These are phyloP conservation scores for Trichonephila clavata DNA, from an alignment of 1,140 invertebrate genomes.

Conservation along the genomic window DNA sequence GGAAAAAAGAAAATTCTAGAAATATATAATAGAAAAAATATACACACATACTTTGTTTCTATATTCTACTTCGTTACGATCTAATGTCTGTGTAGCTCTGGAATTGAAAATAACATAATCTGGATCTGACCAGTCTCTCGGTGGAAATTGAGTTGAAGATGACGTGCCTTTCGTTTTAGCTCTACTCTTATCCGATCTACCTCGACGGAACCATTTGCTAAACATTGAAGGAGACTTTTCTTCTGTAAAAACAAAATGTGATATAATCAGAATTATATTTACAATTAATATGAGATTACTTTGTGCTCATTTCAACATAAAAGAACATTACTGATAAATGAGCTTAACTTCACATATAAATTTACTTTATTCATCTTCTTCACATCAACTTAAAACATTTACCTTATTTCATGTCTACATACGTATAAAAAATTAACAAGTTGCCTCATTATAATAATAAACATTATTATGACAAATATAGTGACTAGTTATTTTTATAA, in stretches of 20 bases:
- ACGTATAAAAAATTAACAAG: too few species aligned
- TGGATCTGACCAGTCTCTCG: conserved; percentile 94
- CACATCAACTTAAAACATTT: too few species aligned
- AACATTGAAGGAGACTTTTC: conserved; percentile 92
- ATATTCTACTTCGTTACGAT: conserved; percentile 3
- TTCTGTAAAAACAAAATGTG: conserved; percentile 82
- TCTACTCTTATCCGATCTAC: conserved; percentile 80
- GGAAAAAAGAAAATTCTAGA: neutral
- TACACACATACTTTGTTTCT: conserved; percentile 51
- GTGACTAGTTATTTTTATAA: too few species aligned
- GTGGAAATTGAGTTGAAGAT: conserved; percentile 94
- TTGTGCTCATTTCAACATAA: too few species aligned
- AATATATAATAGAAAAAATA: neutral
- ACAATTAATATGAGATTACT: neutral
- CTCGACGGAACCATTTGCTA: conserved; percentile 91
- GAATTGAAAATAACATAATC: conserved; percentile 91
- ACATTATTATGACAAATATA: too few species aligned
- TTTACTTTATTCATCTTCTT: too few species aligned
- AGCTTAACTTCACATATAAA: too few species aligned
- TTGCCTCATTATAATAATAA: too few species aligned
- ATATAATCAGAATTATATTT: neutral
- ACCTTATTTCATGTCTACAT: too few species aligned
- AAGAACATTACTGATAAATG: too few species aligned
- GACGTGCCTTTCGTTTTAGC: conserved; percentile 82
- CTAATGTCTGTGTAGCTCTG: conserved; percentile 89